phyloP scores from a whole-genome alignment of 2,113 vertebrate species.

The Lontra canadensis region DNA sequence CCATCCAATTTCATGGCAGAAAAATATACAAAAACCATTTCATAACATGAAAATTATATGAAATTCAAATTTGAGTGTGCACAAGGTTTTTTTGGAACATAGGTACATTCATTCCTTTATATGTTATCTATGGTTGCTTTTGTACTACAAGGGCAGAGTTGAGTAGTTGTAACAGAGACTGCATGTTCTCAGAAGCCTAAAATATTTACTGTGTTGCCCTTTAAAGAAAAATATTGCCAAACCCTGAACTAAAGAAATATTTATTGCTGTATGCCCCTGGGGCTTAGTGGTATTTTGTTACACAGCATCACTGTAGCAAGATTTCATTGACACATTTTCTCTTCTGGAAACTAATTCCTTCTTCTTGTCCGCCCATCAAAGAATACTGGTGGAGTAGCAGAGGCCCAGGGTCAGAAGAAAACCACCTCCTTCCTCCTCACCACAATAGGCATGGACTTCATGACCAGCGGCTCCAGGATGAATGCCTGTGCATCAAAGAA shows the following conservation, averaged over 20 bases:
- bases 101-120: background rate
- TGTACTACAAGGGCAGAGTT: background rate
- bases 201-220: background rate
- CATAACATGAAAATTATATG: background rate
- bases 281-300: background rate
- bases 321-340: conserved; percentile 5
- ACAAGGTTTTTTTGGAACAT: conserved; percentile 27
- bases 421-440: background rate
- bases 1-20: background rate
- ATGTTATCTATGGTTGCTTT: background rate
- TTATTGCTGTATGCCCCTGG: background rate
- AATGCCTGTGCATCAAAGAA: background rate
- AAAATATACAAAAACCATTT: background rate
- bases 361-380: background rate
- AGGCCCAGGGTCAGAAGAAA: background rate
- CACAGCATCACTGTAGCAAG: background rate
- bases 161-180: background rate
- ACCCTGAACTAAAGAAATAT: background rate
- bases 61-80: background rate
- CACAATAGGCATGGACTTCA: background rate
- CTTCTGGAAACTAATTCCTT: background rate
- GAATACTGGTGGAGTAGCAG: background rate
- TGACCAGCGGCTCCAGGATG: background rate
- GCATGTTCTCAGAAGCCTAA: background rate
- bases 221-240: conserved; percentile 26